Conservation (phyloP, 1,140 invertebrate genomes). For the Cydia amplana region DNA sequence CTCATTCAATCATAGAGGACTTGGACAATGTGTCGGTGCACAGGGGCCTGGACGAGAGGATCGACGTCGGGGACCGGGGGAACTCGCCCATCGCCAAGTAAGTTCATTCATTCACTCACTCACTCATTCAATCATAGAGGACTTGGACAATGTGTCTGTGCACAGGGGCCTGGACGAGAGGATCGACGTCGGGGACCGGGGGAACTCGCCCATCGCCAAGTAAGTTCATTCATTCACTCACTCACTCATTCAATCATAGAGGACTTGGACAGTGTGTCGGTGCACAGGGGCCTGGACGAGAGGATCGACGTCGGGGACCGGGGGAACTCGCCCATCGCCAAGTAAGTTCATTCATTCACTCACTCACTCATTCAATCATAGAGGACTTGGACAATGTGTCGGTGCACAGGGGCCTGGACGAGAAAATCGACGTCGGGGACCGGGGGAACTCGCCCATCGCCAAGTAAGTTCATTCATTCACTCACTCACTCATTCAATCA, state of each 20-base stretch:
- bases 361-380: slow-evolving; percentile 77
- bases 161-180: slow-evolving; percentile 86
- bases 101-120: slow-evolving; percentile 21
- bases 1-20: slow-evolving; percentile 42
- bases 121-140: slow-evolving; percentile 79
- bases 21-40: slow-evolving; percentile 83
- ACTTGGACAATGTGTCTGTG: slow-evolving; percentile 81
- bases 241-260: too few species aligned
- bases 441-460: too few species aligned
- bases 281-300: slow-evolving; percentile 87
- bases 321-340: slow-evolving; percentile 53
- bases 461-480: too few species aligned
- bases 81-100: slow-evolving; percentile 60
- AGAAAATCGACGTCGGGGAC: too few species aligned
- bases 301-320: slow-evolving; percentile 65
- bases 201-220: slow-evolving; percentile 58
- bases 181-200: slow-evolving; percentile 58
- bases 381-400: too few species aligned
- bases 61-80: slow-evolving; percentile 60
- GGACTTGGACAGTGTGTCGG: slow-evolving; percentile 80
- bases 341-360: slow-evolving; percentile 44
- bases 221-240: slow-evolving; percentile 40
- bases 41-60: slow-evolving; percentile 84
- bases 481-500: too few species aligned
- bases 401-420: too few species aligned